Base-by-base conservation (phyloP, 2,888 invertebrate species). In the Cryptocephalus primarius region DNA sequence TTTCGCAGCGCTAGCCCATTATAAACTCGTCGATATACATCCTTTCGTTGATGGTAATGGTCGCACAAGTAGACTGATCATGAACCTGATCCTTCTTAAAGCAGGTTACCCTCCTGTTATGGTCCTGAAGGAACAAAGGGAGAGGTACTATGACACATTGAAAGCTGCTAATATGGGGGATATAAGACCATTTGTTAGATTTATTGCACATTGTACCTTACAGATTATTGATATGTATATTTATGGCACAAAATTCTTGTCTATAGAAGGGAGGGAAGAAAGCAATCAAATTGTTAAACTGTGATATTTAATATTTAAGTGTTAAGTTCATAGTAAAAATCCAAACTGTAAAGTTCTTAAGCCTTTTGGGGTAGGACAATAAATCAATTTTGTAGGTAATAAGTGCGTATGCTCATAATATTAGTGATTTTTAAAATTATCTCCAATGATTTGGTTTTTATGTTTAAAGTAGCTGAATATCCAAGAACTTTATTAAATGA, bases 1-100 rank as follows among this genome's bases (percentile, higher is more conserved):
- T 68, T 88, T 88, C 65, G 95, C 96, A 43, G 96, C 97, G 0
- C 72, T 96, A 45, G 95, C 94, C 0, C 97, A 97, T 72, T 97
- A 96, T 71, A 94, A 94, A 72, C 70, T 97, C 40, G 97, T 97
- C 0, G 88, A 89, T 65, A 94, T 97, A 56, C 97, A 97, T 73
- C 97, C 97, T 0, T 97, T 97, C 72, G 79, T 86, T 2, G 96
- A 97, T 69, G 96, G 97, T 42, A 97, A 97, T 64, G 97, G 96
- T 0, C 79, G 97, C 62, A 96, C 96, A 0, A 92, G 94, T 10
- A 78, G 97, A 32, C 75, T 97, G 22, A 77, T 97, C 1, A 96
- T 97, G 95, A 97, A 97, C 71, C 79, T 94, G 57, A 82, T 97
- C 52, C 77, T 97, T 33, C 89, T 97, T 88, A 88, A 86, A 68